Conservation (phyloP, 2,797 vertebrate species). For the Apogon hyalosoma region DNA sequence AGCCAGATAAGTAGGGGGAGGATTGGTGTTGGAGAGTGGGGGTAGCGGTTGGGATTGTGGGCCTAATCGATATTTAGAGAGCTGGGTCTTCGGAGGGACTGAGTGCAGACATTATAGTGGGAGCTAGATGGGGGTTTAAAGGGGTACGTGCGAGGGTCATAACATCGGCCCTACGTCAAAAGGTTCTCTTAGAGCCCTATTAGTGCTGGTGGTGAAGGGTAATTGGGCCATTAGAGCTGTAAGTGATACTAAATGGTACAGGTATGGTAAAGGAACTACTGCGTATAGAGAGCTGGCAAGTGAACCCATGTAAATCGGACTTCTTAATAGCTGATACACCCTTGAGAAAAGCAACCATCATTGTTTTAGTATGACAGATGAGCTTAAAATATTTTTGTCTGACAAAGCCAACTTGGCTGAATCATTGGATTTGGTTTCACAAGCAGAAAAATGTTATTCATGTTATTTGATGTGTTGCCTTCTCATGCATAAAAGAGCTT, state of each 20-base stretch:
- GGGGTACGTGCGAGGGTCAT: conserved; percentile 70
- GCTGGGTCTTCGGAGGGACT: conserved; percentile 59
- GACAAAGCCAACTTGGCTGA: conserved; percentile 30
- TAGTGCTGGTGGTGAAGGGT: conserved; percentile 80
- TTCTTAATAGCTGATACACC: conserved; percentile 76
- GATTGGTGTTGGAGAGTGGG: conserved; percentile 48
- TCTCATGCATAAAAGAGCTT: conserved; percentile 20
- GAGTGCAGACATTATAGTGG: conserved; percentile 63
- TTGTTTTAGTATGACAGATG: conserved; percentile 58
- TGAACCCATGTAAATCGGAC: conserved; percentile 74
- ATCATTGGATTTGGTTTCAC: conserved; percentile 44
- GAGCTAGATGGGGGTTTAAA: conserved; percentile 61
- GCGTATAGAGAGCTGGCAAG: conserved; percentile 55
- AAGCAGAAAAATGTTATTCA: conserved; percentile 35
- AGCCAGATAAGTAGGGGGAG: conserved; percentile 62
- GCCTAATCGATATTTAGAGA: conserved; percentile 76
- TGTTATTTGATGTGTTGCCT: conserved; percentile 39
- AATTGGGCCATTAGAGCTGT: conserved; percentile 80
- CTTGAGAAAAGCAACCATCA: conserved; percentile 77
- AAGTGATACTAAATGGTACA: conserved; percentile 80
- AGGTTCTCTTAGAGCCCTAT: conserved; percentile 76
- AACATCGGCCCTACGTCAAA: conserved; percentile 73
- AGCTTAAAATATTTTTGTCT: conserved; percentile 46
- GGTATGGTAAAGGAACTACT: conserved; percentile 76
- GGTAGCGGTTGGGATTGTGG: conserved; percentile 59